Evolutionary conservation across 2,888 invertebrate genomes (phyloP).

Genomic region (Philonicus albiceps): DNA sequence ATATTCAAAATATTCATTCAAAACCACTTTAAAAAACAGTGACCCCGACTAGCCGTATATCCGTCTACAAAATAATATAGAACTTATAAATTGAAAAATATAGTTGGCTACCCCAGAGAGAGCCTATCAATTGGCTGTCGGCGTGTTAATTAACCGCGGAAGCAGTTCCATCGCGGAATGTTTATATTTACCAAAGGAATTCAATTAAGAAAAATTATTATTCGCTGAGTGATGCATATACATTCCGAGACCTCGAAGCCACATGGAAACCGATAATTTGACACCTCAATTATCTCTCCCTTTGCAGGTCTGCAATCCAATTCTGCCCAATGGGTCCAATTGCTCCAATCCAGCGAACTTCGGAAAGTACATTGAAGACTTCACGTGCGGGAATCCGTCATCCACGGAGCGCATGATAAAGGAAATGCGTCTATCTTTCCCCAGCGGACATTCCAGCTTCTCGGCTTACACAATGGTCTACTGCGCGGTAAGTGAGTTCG

Average conservation of each 20-base stretch:
- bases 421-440: constrained; percentile 86
- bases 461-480: constrained; percentile 87
- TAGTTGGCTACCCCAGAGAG: neutral
- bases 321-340: constrained; percentile 65
- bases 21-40: no score
- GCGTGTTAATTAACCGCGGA: neutral
- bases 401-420: constrained; percentile 68
- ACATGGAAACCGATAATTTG: neutral
- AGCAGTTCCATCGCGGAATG: neutral
- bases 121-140: neutral
- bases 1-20: no score
- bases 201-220: neutral
- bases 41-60: no score
- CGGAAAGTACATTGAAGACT: constrained; percentile 76
- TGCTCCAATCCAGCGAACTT: constrained; percentile 69
- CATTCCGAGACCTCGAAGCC: neutral
- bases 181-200: neutral
- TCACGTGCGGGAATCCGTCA: constrained; percentile 69
- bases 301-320: constrained; percentile 80
- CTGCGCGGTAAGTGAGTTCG: constrained; percentile 75
- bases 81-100: neutral
- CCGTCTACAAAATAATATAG: no score
- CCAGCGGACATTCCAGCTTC: constrained; percentile 91
- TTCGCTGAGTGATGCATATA: neutral
- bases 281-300: neutral